Conservation (phyloP, 2,888 invertebrate genomes). For the Terebella lapidaria region DNA sequence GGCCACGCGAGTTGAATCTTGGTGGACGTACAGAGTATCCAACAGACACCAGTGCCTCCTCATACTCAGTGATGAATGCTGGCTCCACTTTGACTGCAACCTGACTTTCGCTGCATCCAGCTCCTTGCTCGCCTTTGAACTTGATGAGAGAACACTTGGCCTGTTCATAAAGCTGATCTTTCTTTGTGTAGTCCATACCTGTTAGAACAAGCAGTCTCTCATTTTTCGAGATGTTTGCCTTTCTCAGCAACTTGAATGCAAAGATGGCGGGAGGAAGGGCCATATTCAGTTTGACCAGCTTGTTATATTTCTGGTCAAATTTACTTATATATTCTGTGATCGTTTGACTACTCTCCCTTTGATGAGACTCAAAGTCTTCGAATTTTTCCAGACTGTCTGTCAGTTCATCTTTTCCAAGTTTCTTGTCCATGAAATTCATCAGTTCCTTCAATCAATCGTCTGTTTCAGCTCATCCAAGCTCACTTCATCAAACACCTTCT, state of each 20-base stretch:
- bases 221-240: background rate
- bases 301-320: background rate
- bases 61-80: too few relatives aligned
- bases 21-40: too few relatives aligned
- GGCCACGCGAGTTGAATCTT: too few relatives aligned
- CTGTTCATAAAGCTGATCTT: background rate
- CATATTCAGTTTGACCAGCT: background rate
- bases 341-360: background rate
- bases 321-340: background rate
- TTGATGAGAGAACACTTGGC: background rate
- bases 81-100: too few relatives aligned
- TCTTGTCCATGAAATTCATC: background rate
- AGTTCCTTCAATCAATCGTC: background rate
- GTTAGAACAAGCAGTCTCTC: background rate
- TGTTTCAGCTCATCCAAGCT: background rate
- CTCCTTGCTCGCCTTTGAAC: background rate
- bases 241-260: background rate
- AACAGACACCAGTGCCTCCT: too few relatives aligned
- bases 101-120: too few relatives aligned
- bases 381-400: background rate
- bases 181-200: background rate
- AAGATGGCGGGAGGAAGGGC: background rate
- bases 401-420: background rate
- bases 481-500: background rate
- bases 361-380: background rate